Percentiles rank a stretch among this genome's conserved stretches.
Conservation (phyloP, 1,140 invertebrate genomes). For the Myzus persicae region DNA sequence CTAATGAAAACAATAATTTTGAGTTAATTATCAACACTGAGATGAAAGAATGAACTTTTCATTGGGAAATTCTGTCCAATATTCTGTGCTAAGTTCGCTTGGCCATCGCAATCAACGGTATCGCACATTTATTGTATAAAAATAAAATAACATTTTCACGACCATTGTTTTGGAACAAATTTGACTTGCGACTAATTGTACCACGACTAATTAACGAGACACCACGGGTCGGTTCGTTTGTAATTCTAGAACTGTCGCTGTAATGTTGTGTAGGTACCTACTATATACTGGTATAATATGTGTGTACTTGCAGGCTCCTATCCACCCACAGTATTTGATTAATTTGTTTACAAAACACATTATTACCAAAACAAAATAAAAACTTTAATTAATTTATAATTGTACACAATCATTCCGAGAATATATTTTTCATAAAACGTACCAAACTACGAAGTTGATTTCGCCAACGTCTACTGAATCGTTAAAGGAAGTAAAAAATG, state of each 20-base stretch:
- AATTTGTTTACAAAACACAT: neutral
- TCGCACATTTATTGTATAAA: conserved; percentile 12
- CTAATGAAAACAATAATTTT: neutral
- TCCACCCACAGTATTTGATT: neutral
- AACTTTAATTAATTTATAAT: conserved; percentile 13
- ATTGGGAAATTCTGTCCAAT: neutral
- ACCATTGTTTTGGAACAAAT: neutral
- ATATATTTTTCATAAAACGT: neutral
- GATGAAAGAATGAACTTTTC: neutral
- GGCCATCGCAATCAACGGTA: neutral
- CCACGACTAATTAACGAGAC: conserved; percentile 31
- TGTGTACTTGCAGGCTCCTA: neutral
- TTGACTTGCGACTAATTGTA: conserved; percentile 20
- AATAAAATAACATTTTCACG: conserved; percentile 5
- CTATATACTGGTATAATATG: neutral
- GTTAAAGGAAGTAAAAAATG: neutral
- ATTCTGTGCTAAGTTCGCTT: neutral
- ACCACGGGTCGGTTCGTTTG: neutral
- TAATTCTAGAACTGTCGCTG: conserved; percentile 32
- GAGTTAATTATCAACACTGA: neutral
- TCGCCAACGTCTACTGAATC: neutral
- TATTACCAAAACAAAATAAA: conserved; percentile 9
- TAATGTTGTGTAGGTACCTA: neutral
- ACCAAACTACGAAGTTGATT: neutral
- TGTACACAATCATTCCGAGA: neutral